Evolutionary conservation across 2,797 vertebrate genomes (phyloP).

Genomic region (Enteromius fasciolatus): DNA sequence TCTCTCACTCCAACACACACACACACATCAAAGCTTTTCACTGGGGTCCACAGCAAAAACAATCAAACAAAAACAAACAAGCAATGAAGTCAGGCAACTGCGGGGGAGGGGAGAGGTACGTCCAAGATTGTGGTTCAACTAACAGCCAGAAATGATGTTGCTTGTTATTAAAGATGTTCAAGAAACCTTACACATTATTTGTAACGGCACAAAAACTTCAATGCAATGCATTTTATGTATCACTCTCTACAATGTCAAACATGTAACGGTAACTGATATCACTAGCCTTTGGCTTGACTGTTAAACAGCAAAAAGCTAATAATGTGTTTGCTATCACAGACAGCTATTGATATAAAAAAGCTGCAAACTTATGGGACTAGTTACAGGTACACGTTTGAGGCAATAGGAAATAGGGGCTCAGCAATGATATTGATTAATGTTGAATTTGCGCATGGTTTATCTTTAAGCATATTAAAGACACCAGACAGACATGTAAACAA

Average conservation of each 20-base stretch:
- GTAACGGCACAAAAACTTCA: not conserved
- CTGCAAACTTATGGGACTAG: no score
- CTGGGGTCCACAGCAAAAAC: slow-evolving; percentile 27
- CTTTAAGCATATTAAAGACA: not conserved
- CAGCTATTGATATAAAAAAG: not conserved
- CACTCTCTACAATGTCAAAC: not conserved
- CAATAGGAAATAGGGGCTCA: not conserved
- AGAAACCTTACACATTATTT: not conserved
- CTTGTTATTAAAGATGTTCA: not conserved
- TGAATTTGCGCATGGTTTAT: not conserved
- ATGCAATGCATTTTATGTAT: not conserved
- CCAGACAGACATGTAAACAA: not conserved
- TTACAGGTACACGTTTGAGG: not conserved
- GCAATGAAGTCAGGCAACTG: not conserved
- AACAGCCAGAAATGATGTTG: not conserved
- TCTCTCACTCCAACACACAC: not conserved
- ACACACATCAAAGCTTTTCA: slow-evolving; percentile 38
- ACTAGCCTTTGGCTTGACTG: not conserved
- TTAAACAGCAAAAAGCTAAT: not conserved
- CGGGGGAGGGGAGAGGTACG: not conserved
- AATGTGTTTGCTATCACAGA: not conserved
- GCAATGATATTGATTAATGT: not conserved
- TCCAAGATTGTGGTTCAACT: not conserved
- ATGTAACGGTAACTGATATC: not conserved
- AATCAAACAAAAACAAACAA: no score